Evolutionary conservation across 2,113 vertebrate species (phyloP).

Genomic region (Mus musculus): DNA sequence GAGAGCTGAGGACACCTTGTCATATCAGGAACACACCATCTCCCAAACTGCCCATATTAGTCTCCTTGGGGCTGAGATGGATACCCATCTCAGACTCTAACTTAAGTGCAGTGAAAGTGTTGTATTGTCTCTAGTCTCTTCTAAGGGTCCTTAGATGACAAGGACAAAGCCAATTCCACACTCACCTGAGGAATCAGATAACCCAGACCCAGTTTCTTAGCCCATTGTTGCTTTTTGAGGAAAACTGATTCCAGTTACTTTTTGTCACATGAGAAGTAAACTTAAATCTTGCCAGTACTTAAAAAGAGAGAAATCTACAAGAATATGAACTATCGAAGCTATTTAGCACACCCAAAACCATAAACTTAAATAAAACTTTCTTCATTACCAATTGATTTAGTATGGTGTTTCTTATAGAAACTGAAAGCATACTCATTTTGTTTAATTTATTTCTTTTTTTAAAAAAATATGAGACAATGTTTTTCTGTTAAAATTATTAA

Average conservation of each 20-base stretch:
- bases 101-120: too few species aligned
- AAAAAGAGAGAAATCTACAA: neutral
- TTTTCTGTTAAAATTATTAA: neutral
- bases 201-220: neutral
- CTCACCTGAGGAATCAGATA: neutral
- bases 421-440: neutral
- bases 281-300: neutral
- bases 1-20: too few species aligned
- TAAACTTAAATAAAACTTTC: neutral
- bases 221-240: neutral
- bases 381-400: neutral
- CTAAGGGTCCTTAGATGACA: neutral
- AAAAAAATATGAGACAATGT: neutral
- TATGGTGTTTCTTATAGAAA: neutral
- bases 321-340: neutral
- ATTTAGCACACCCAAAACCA: neutral
- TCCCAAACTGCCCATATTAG: too few species aligned
- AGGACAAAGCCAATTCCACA: neutral
- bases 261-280: neutral
- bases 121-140: neutral
- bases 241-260: neutral
- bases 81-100: neutral
- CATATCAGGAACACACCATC: too few species aligned
- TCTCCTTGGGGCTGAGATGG: neutral
- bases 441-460: neutral